Percentiles rank a stretch among this genome's conserved stretches.
phyloP scores from a whole-genome alignment of 2,113 vertebrate species.

The Camelus dromedarius region DNA sequence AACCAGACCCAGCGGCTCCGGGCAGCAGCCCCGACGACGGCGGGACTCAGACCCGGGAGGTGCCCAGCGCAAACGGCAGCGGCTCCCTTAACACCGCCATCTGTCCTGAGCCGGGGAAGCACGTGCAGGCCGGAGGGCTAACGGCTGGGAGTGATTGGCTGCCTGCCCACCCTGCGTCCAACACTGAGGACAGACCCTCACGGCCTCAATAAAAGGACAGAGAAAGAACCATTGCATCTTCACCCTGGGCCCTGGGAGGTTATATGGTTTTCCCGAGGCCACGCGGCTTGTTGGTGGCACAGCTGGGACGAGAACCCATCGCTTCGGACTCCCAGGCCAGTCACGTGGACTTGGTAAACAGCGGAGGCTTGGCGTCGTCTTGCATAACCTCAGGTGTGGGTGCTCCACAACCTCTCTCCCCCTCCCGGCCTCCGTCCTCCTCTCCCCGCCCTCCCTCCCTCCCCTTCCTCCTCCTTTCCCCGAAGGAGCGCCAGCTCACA shows the following conservation, averaged over 20 bases:
- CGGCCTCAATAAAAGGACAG: not conserved
- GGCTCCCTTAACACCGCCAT: not conserved
- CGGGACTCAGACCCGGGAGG: fast-evolving
- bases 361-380: not conserved
- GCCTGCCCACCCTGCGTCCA: not conserved
- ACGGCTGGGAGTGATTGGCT: not conserved
- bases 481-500: not conserved
- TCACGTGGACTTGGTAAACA: not conserved
- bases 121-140: fast-evolving
- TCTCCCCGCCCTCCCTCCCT: fast-evolving
- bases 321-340: not conserved
- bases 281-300: not conserved
- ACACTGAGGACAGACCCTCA: not conserved
- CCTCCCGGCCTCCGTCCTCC: too few relatives aligned
- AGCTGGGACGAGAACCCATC: not conserved
- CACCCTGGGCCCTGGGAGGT: not conserved
- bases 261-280: not conserved
- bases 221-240: not conserved
- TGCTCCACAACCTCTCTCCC: fast-evolving
- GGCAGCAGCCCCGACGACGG: not conserved
- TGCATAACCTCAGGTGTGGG: not conserved
- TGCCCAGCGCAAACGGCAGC: fast-evolving
- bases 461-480: not conserved
- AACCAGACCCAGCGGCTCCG: not conserved
- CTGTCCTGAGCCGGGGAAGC: not conserved